Evolutionary conservation across 2,113 vertebrate genomes (phyloP).

Genomic region (Malaclemys terrapin): DNA sequence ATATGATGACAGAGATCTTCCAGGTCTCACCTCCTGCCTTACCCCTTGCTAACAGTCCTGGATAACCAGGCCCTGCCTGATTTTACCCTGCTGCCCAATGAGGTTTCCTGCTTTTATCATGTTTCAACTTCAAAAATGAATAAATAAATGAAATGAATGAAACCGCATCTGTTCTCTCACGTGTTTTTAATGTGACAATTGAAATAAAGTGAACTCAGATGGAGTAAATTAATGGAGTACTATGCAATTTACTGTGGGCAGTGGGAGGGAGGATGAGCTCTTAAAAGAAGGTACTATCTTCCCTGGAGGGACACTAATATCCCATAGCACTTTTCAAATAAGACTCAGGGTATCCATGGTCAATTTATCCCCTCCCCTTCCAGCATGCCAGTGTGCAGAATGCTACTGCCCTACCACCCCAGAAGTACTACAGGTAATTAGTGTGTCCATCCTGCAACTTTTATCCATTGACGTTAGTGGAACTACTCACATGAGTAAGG

Average conservation of each 20-base stretch:
- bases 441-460: not conserved
- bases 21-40: not conserved
- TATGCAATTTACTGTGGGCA: not conserved
- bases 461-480: not conserved
- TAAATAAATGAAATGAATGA: slow-evolving; percentile 56
- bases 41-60: not conserved
- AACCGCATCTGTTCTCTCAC: slow-evolving; percentile 30
- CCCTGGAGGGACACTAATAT: not conserved
- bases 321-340: not conserved
- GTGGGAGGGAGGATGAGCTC: not conserved
- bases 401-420: not conserved
- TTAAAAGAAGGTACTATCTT: not conserved
- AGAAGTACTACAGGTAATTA: not conserved
- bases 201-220: not conserved
- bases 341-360: not conserved
- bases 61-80: not conserved
- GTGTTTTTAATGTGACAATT: not conserved
- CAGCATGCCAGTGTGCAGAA: not conserved
- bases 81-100: not conserved
- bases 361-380: not conserved
- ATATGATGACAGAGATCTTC: not conserved
- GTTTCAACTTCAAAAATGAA: not conserved
- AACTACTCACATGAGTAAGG: not conserved
- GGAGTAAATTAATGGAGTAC: not conserved
- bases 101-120: slow-evolving; percentile 9